These are phyloP conservation scores for Heliornis fulica DNA, from an alignment of 2,113 vertebrate genomes.

Conservation along the genomic window DNA sequence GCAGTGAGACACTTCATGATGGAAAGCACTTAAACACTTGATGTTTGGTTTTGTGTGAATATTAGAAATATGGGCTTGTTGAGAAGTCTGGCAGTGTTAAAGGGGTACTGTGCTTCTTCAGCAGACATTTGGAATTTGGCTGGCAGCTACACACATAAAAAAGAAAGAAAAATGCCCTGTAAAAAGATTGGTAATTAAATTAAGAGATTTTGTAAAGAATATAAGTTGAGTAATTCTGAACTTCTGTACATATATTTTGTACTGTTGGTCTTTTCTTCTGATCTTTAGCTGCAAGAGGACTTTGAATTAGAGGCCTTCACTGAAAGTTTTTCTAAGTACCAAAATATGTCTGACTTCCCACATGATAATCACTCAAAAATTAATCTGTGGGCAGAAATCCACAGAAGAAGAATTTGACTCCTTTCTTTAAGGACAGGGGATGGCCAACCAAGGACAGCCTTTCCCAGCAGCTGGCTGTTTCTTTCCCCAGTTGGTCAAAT, in stretches of 20 bases:
- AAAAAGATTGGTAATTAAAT: neutral
- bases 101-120: neutral
- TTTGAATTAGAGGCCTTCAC: conserved; percentile 83
- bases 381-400: conserved; percentile 80
- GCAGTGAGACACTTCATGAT: neutral
- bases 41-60: neutral
- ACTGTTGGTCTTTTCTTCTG: neutral
- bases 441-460: conserved; percentile 75
- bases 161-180: neutral
- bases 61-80: neutral
- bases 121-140: neutral
- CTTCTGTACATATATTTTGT: neutral
- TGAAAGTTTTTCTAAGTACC: conserved; percentile 76
- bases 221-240: neutral
- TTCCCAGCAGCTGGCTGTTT: conserved; percentile 54
- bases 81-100: neutral
- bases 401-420: conserved; percentile 72
- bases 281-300: conserved; percentile 75
- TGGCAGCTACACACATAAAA: neutral
- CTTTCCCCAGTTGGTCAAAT: conserved; percentile 75
- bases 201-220: neutral
- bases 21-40: neutral
- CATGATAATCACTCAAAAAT: conserved; percentile 73
- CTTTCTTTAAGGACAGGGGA: conserved; percentile 82
- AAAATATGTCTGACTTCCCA: conserved; percentile 61